phyloP scores from a whole-genome alignment of 2,888 invertebrate species.

The Xestia sexstrigata region DNA sequence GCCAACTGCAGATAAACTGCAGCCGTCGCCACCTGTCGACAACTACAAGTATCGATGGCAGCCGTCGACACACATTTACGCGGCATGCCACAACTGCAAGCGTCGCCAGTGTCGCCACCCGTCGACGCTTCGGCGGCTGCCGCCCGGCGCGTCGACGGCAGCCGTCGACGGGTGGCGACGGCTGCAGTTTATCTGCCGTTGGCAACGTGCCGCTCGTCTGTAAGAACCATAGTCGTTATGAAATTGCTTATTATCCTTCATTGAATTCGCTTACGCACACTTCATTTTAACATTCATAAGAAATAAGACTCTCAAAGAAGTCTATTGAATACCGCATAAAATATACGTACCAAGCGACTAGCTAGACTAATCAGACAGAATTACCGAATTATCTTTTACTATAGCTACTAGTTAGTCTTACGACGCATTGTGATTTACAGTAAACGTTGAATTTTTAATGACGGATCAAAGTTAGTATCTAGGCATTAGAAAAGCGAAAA shows the following conservation, averaged over 20 bases:
- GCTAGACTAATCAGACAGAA: neutral
- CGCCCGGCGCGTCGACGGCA: too few species aligned
- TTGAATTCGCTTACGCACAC: slow-evolving; percentile 3
- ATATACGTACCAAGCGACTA: neutral
- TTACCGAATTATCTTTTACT: neutral
- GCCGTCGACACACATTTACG: too few species aligned
- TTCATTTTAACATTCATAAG: slow-evolving; percentile 25
- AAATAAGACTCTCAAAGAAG: neutral
- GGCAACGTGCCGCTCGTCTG: too few species aligned
- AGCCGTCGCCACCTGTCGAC: too few species aligned
- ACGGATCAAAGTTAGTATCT: neutral
- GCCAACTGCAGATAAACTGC: too few species aligned
- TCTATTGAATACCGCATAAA: neutral
- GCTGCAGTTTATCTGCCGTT: too few species aligned
- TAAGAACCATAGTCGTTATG: neutral
- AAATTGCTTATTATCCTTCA: slow-evolving; percentile 20
- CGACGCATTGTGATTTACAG: neutral
- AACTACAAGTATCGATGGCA: too few species aligned
- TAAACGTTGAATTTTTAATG: neutral
- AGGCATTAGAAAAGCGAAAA: neutral
- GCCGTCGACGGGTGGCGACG: too few species aligned
- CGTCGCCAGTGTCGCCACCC: too few species aligned
- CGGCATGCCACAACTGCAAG: too few species aligned
- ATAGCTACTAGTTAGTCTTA: neutral
- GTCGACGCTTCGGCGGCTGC: too few species aligned